Conservation (phyloP, 1,140 invertebrate species). For the Tetragnatha versicolor region DNA sequence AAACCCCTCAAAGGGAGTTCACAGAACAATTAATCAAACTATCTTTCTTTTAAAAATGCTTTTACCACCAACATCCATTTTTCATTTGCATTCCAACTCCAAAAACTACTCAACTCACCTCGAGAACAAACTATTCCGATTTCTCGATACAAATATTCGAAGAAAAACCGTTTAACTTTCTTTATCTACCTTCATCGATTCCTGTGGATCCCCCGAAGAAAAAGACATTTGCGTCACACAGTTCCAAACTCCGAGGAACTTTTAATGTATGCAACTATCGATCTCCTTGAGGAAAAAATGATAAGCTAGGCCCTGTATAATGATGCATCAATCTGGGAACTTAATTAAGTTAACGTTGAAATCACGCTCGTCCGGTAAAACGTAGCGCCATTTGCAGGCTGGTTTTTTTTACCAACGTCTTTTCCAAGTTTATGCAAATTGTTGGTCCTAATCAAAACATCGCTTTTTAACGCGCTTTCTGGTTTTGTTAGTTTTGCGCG, state of each 20-base stretch:
- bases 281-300: not conserved
- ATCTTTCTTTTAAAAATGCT: not conserved
- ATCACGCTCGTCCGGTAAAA: not conserved
- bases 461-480: not conserved
- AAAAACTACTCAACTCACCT: not conserved
- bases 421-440: constrained; percentile 1
- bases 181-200: not conserved
- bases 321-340: not conserved
- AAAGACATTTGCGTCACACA: not conserved
- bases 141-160: too few species aligned
- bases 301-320: not conserved
- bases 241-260: not conserved
- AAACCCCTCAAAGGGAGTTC: too few species aligned
- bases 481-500: not conserved
- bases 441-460: not conserved
- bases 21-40: not conserved
- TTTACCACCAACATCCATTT: not conserved
- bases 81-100: not conserved
- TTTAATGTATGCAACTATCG: not conserved
- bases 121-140: not conserved
- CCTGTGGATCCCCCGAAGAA: not conserved
- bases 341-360: constrained; percentile 5
- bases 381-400: not conserved
- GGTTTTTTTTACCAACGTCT: not conserved
- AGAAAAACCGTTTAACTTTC: too few species aligned